Base-by-base conservation (phyloP, 2,113 vertebrate genomes). In the Microtus oregoni region DNA sequence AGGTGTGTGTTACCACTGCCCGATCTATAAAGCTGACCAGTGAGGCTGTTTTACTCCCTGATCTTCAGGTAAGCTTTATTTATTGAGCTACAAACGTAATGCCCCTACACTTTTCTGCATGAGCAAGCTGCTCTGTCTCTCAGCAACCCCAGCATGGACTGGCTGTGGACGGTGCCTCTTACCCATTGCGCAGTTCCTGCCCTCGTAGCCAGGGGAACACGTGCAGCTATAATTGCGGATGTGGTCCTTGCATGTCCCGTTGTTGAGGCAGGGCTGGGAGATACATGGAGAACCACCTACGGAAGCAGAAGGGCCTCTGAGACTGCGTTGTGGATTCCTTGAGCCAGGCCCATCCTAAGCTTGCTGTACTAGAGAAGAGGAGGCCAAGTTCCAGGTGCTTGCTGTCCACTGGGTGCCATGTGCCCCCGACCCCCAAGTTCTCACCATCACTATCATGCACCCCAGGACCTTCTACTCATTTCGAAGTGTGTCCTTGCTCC, bases 231-330 rank as follows among this genome's bases (percentile, higher is more conserved):
- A 99, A 7, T 98, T 97, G 0, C 99, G 99, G 50, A 99, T 98
- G 55, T 3, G 97, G 97, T 99, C 98, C 1, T 97, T 97, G 38
- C 99, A 99, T 3, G 95, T 97, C 0, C 99, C 99, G 0, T 99
- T 98, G 73, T 99, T 98, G 73, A 98, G 98, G 95, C 99, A 99
- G 10, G 99, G 99, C 96, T 97, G 98, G 0, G 99, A 98, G 0
- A 85, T 19, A 15, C 99, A 99, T 28, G 98, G 99, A 83, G 98
- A 94, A 32, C 99, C 98, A 0, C 96, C 99, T 99, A 97, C 0
- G 22, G 44, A 61, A 83, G 91, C 3, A 58, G 2, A 41, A 20
- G 9, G 5, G 63, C 47, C 47, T n/a, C 63, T n/a, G 88, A 75
- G 44, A 11, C 32, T 70, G 38, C 13, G 0, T 32, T 35, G 35